phyloP scores from a whole-genome alignment of 2,113 vertebrate species.

The Garra rufa region DNA sequence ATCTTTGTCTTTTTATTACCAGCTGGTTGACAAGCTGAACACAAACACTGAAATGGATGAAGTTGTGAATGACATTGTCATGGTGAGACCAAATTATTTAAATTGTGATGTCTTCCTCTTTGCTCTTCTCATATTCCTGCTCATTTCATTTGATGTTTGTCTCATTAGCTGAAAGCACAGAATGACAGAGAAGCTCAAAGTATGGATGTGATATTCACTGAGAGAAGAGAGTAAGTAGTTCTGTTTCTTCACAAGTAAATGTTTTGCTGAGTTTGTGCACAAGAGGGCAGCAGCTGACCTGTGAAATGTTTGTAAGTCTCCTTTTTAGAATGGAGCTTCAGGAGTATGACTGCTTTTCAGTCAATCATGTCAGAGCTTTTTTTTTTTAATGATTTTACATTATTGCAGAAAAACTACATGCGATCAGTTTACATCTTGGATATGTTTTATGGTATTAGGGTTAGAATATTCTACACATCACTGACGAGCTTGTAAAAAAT shows the following conservation, averaged over 20 bases:
- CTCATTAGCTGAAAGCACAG: constrained; percentile 86
- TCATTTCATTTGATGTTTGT: background rate
- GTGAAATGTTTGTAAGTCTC: no score
- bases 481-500: background rate
- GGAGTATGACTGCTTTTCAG: background rate
- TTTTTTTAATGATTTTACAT: background rate
- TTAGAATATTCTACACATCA: background rate
- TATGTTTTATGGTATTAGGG: background rate
- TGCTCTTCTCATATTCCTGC: background rate
- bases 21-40: constrained; percentile 97
- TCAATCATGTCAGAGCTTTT: no score
- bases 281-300: constrained; percentile 14
- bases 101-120: background rate
- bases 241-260: background rate
- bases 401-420: background rate
- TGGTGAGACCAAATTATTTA: constrained; percentile 74
- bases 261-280: background rate
- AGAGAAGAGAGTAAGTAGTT: constrained; percentile 89
- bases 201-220: constrained; percentile 91
- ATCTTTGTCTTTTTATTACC: constrained; percentile 43
- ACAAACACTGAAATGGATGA: constrained; percentile 93
- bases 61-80: constrained; percentile 87
- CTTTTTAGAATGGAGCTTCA: background rate
- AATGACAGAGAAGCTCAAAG: constrained; percentile 88
- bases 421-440: background rate